phyloP scores from a whole-genome alignment of 2,113 vertebrate species.

The Zootoca vivipara region DNA sequence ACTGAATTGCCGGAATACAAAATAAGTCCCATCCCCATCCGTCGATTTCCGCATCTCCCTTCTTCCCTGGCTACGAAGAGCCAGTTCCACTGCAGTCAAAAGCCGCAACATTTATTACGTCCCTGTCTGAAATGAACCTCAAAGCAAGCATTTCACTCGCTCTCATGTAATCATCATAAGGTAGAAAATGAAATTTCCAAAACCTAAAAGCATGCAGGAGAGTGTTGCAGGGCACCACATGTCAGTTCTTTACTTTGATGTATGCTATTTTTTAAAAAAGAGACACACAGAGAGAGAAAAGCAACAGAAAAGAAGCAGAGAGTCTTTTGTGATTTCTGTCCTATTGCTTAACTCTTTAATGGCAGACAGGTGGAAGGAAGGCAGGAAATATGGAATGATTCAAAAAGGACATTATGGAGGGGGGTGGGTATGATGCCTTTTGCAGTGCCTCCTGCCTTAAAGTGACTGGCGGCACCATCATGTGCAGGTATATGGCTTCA shows the following conservation, averaged over 20 bases:
- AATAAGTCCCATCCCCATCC: conserved; percentile 34
- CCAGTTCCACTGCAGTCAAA: conserved; percentile 69
- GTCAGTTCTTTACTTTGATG: conserved; percentile 77
- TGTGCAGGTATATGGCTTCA: conserved; percentile 46
- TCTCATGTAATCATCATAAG: conserved; percentile 75
- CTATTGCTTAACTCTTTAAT: conserved; percentile 68
- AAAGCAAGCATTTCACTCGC: conserved; percentile 76
- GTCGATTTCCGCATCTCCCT: too few relatives aligned
- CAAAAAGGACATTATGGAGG: conserved; percentile 41
- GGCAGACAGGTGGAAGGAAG: conserved; percentile 47
- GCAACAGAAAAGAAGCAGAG: conserved; percentile 31
- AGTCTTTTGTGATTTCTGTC: conserved; percentile 64
- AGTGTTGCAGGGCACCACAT: conserved; percentile 72
- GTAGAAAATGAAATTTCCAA: conserved; percentile 79
- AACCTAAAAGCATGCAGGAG: conserved; percentile 79
- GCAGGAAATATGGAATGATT: conserved; percentile 54
- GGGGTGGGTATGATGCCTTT: conserved; percentile 44
- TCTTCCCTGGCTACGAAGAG: conserved; percentile 43
- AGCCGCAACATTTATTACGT: conserved; percentile 74
- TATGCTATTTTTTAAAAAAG: conserved; percentile 55
- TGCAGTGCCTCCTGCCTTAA: conserved; percentile 60
- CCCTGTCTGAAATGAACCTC: conserved; percentile 75
- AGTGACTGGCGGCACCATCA: conserved; percentile 57
- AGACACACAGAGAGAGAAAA: neutral
- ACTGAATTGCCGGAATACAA: conserved; percentile 48